Evolutionary conservation across 2,888 invertebrate species (phyloP).

Genomic region (Pandemis cinnamomeana): DNA sequence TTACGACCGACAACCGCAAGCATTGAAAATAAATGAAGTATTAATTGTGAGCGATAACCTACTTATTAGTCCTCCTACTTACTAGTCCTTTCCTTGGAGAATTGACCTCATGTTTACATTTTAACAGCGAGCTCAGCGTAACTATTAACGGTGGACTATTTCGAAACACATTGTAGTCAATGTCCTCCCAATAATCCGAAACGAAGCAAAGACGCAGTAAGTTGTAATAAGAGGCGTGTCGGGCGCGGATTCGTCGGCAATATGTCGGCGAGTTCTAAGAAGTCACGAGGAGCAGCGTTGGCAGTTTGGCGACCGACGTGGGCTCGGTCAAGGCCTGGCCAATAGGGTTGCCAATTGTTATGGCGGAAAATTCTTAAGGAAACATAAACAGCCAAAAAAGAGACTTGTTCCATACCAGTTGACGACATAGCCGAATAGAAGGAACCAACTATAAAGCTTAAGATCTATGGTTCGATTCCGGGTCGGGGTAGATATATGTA

Average conservation of each 20-base stretch:
- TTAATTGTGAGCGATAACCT: constrained; percentile 33
- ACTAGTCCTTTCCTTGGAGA: constrained; percentile 16
- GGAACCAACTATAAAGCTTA: too few relatives aligned
- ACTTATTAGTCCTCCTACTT: constrained; percentile 34
- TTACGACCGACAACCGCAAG: constrained; percentile 57
- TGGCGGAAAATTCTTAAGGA: background rate
- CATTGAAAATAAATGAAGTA: constrained; percentile 36
- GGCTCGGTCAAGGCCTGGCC: constrained; percentile 73
- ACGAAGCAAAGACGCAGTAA: constrained; percentile 53
- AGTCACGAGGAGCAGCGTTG: constrained; percentile 64
- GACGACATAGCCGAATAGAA: too few relatives aligned
- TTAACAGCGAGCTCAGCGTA: constrained; percentile 10
- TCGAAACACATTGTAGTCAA: constrained; percentile 30
- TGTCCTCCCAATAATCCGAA: constrained; percentile 33
- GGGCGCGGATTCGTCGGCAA: constrained; percentile 53
- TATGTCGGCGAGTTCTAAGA: constrained; percentile 62
- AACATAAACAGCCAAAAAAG: background rate
- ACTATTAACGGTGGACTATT: constrained; percentile 14
- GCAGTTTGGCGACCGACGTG: constrained; percentile 53
- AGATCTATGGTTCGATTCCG: too few relatives aligned
- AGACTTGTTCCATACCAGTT: too few relatives aligned
- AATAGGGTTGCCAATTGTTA: background rate
- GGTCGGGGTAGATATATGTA: too few relatives aligned
- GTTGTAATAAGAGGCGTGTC: constrained; percentile 61
- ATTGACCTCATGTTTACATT: constrained; percentile 32